Evolutionary conservation across 2,797 vertebrate species (phyloP).

Genomic region (Gorsachius magnificus): DNA sequence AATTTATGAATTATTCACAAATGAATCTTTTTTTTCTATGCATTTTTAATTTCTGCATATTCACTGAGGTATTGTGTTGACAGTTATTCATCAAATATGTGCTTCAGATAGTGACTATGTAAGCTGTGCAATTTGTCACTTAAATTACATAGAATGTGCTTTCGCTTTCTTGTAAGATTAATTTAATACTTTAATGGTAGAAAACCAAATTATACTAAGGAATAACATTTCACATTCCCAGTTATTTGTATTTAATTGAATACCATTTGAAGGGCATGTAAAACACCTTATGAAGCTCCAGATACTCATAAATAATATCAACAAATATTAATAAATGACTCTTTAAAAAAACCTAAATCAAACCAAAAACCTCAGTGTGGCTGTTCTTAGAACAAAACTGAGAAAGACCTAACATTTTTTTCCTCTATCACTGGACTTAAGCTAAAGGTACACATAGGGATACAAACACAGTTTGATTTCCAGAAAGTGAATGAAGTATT

Average conservation of each 20-base stretch:
- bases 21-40: not conserved
- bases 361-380: not conserved
- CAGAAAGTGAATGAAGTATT: not conserved
- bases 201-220: not conserved
- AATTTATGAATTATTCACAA: not conserved
- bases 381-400: not conserved
- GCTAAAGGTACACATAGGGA: not conserved
- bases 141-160: not conserved
- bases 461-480: not conserved
- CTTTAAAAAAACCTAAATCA: not conserved
- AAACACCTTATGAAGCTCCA: not conserved
- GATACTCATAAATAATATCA: not conserved
- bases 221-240: not conserved
- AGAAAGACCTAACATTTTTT: not conserved
- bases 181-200: not conserved
- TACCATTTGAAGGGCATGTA: not conserved
- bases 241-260: not conserved
- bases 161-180: not conserved
- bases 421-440: not conserved
- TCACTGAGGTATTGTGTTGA: not conserved
- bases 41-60: not conserved
- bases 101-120: not conserved
- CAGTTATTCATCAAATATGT: not conserved
- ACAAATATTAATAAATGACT: not conserved
- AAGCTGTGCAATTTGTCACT: not conserved